Evolutionary conservation across 2,113 vertebrate genomes (phyloP).

Genomic region (Labeo rohita): DNA sequence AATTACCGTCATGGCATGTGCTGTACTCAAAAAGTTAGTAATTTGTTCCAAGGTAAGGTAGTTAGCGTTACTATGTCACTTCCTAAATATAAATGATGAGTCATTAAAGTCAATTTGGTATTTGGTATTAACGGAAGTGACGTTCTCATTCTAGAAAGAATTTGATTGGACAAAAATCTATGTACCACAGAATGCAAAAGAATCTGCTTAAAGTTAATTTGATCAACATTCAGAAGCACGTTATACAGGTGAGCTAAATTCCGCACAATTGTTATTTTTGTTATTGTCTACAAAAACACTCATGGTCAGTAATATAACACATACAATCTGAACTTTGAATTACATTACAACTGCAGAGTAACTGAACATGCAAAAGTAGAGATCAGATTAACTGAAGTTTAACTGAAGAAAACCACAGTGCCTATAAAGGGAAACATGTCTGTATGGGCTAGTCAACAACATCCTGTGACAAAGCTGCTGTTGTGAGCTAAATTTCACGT

Average conservation of each 20-base stretch:
- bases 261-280: too few relatives aligned
- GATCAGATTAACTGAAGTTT: constrained; percentile 28
- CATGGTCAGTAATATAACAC: not conserved
- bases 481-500: not conserved
- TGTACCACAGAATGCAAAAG: not conserved
- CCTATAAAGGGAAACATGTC: constrained; percentile 53
- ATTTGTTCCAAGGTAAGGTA: not conserved
- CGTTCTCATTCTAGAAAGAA: not conserved
- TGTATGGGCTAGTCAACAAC: constrained; percentile 47
- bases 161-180: not conserved
- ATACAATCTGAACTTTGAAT: not conserved
- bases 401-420: constrained; percentile 45
- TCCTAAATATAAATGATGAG: not conserved
- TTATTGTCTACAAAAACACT: too few relatives aligned
- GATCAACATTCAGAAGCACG: not conserved
- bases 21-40: not conserved
- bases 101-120: not conserved
- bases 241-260: too few relatives aligned
- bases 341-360: not conserved
- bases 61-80: not conserved
- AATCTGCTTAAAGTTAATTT: not conserved
- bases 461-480: constrained; percentile 35
- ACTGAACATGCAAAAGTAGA: not conserved
- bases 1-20: not conserved
- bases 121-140: not conserved